Percentiles rank a stretch among this genome's conserved stretches.
These are phyloP conservation scores for Drosophila albomicans DNA, from an alignment of 1,140 invertebrate genomes.

Conservation along the genomic window DNA sequence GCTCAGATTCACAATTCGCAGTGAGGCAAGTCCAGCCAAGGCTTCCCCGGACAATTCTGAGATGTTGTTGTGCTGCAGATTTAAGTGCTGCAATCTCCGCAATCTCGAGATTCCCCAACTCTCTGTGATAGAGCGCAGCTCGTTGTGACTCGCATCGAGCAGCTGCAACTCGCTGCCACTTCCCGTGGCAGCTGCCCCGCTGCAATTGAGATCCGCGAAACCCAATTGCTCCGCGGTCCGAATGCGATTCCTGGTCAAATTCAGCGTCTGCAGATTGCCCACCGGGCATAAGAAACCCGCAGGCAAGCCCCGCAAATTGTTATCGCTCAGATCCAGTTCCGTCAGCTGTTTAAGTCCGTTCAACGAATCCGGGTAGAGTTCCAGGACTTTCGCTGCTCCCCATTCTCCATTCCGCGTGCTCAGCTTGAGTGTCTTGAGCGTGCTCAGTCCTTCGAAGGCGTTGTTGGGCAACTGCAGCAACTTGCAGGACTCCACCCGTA, in stretches of 20 bases:
- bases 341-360: slow-evolving; percentile 91
- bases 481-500: slow-evolving; percentile 92
- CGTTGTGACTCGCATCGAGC: slow-evolving; percentile 92
- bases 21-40: slow-evolving; percentile 90
- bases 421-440: slow-evolving; percentile 90
- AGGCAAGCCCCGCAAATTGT: slow-evolving; percentile 92
- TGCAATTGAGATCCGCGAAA: slow-evolving; percentile 87
- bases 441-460: slow-evolving; percentile 91
- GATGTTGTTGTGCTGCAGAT: slow-evolving; percentile 93
- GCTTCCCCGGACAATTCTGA: slow-evolving; percentile 92
- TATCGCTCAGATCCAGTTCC: slow-evolving; percentile 91
- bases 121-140: slow-evolving; percentile 89
- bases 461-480: slow-evolving; percentile 90
- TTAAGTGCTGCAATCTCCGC: slow-evolving; percentile 90
- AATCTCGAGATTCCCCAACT: slow-evolving; percentile 90
- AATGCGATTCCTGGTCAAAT: slow-evolving; percentile 93
- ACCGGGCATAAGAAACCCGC: slow-evolving; percentile 91
- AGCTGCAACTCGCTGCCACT: slow-evolving; percentile 88
- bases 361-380: slow-evolving; percentile 89
- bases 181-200: slow-evolving; percentile 84
- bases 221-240: slow-evolving; percentile 90
- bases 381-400: slow-evolving; percentile 90
- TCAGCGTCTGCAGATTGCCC: slow-evolving; percentile 91
- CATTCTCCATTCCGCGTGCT: slow-evolving; percentile 92
- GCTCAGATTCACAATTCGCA: slow-evolving; percentile 93